Conservation (phyloP, 1,140 invertebrate genomes). For the Colletes gigas region DNA sequence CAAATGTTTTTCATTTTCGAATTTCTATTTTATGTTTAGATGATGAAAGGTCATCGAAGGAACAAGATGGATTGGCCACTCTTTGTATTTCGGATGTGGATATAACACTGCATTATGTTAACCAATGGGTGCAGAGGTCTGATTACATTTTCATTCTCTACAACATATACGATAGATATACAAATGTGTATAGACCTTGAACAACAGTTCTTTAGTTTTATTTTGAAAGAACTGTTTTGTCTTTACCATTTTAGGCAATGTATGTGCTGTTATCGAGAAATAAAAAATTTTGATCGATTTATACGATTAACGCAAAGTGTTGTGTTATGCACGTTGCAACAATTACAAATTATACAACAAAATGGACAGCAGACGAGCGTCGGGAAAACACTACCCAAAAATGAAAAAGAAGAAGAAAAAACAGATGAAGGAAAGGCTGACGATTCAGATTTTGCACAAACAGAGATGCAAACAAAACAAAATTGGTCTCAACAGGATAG, state of each 20-base stretch:
- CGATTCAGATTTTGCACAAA: conserved; percentile 51
- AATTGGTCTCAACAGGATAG: conserved; percentile 88
- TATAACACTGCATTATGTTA: conserved; percentile 78
- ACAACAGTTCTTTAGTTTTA: neutral
- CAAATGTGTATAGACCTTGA: neutral
- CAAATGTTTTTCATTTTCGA: neutral
- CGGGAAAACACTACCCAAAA: conserved; percentile 66
- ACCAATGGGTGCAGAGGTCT: conserved; percentile 80
- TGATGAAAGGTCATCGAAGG: conserved; percentile 76
- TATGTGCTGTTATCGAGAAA: conserved; percentile 94
- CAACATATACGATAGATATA: neutral
- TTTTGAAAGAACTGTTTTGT: conserved; percentile 3
- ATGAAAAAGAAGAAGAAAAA: conserved; percentile 67
- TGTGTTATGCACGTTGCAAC: conserved; percentile 87
- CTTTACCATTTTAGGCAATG: conserved; percentile 86
- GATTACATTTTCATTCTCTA: conserved; percentile 6
- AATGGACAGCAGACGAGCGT: conserved; percentile 78
- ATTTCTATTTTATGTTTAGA: conserved; percentile 65
- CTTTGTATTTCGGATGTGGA: conserved; percentile 76
- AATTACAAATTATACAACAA: conserved; percentile 87
- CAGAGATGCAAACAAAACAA: conserved; percentile 53
- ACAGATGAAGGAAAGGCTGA: conserved; percentile 63
- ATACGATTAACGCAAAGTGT: conserved; percentile 92
- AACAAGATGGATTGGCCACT: conserved; percentile 74
- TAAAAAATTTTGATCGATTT: conserved; percentile 94